phyloP scores from a whole-genome alignment of 2,797 vertebrate genomes.

The Rachycentron canadum region DNA sequence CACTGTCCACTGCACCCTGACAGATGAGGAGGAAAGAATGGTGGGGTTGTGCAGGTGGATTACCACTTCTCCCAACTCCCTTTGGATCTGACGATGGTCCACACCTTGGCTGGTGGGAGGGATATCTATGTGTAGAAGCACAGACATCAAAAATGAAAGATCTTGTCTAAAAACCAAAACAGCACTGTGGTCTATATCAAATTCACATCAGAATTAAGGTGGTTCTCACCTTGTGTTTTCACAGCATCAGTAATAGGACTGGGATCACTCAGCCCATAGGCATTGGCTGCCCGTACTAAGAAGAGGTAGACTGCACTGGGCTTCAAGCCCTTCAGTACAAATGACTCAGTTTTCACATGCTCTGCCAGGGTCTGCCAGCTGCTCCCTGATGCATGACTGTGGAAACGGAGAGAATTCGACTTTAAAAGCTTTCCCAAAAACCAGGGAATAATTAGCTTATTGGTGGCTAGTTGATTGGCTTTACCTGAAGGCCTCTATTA shows the following conservation, averaged over 20 bases:
- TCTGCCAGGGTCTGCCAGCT: conserved; percentile 99
- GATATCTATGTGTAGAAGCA: conserved; percentile 87
- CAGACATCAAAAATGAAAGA: not conserved
- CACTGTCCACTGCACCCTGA: conserved; percentile 98
- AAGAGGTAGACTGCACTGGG: conserved; percentile 98
- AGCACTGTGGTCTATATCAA: not conserved
- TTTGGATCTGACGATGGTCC: conserved; percentile 97
- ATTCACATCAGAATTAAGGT: not conserved
- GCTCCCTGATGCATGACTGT: conserved; percentile 96
- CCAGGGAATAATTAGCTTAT: not conserved
- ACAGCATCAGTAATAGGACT: conserved; percentile 97
- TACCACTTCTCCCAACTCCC: conserved; percentile 93
- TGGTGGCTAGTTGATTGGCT: not conserved
- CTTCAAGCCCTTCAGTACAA: conserved; percentile 93
- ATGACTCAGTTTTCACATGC: conserved; percentile 95
- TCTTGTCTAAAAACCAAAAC: not conserved
- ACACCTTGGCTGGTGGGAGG: conserved; percentile 96
- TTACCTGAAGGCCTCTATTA: conserved; percentile 98
- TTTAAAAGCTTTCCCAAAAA: conserved; percentile 21
- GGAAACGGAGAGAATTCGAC: conserved; percentile 23
- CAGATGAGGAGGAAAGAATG: conserved; percentile 96
- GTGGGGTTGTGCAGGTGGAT: conserved; percentile 98
- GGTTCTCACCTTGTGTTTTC: conserved; percentile 93
- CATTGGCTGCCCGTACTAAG: conserved; percentile 96
- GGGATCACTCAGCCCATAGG: conserved; percentile 97